These are phyloP conservation scores for Aphelenchoides fujianensis DNA, from an alignment of 1,140 invertebrate genomes.

Conservation along the genomic window DNA sequence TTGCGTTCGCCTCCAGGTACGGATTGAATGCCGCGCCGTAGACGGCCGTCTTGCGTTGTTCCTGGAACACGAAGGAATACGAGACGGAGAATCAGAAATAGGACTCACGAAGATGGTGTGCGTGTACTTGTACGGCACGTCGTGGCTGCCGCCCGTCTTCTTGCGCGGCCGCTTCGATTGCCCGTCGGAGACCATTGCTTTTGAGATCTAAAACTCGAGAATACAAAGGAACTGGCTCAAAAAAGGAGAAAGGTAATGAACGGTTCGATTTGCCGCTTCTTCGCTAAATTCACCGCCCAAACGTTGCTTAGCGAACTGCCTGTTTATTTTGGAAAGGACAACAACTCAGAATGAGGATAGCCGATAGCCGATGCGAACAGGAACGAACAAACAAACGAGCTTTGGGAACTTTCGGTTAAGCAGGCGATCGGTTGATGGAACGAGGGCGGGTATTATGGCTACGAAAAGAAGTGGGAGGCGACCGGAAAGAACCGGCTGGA, in stretches of 20 bases:
- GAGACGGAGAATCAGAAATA: not conserved
- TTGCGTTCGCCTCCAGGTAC: constrained; percentile 18
- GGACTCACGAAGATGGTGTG: not conserved
- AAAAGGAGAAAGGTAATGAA: no score
- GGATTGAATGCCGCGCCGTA: constrained; percentile 45
- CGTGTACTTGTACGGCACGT: constrained; percentile 14
- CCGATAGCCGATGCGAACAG: not conserved
- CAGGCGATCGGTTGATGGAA: no score
- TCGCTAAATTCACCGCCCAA: no score
- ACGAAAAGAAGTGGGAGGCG: not conserved
- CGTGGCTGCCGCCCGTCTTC: not conserved
- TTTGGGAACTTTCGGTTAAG: not conserved
- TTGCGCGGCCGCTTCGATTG: not conserved
- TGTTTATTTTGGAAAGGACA: no score
- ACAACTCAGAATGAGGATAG: no score
- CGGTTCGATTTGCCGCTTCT: no score
- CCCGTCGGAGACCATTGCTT: not conserved
- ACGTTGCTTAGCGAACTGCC: no score
- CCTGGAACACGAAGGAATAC: constrained; percentile 31
- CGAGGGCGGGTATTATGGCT: not conserved
- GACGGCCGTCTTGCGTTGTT: constrained; percentile 37
- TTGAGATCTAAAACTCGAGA: not conserved
- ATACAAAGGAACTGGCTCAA: no score
- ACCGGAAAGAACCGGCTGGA: not conserved
- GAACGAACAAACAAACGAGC: not conserved